Conservation (phyloP, 2,797 vertebrate genomes). For the Cygnus olor region DNA sequence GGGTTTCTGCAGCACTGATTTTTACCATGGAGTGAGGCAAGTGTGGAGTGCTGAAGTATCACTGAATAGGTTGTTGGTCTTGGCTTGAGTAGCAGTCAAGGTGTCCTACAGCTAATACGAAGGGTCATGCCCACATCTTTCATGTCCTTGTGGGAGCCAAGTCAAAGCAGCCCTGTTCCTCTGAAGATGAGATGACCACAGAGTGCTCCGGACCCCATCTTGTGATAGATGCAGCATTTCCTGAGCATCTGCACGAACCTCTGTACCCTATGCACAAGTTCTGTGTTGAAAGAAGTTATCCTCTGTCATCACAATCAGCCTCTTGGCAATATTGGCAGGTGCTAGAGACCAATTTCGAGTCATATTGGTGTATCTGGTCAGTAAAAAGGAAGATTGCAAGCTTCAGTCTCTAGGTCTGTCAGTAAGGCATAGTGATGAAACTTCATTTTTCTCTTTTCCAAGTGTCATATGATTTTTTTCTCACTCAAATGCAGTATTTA, state of each 20-base stretch:
- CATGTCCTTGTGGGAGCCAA: background rate
- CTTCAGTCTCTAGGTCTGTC: background rate
- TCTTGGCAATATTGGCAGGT: background rate
- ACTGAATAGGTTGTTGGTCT: background rate
- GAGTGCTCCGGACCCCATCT: background rate
- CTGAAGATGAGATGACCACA: background rate
- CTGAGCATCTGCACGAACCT: background rate
- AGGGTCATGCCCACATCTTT: background rate
- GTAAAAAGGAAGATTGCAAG: background rate
- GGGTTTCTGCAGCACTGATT: background rate
- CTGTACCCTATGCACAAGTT: rapidly evolving
- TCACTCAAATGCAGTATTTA: rapidly evolving
- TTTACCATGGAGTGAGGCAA: background rate
- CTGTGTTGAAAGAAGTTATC: background rate
- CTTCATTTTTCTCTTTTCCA: background rate
- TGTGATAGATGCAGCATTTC: background rate
- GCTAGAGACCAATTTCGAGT: background rate
- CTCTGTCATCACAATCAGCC: background rate
- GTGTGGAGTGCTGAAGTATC: background rate
- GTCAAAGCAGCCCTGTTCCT: background rate
- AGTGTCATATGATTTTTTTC: background rate
- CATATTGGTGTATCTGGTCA: background rate
- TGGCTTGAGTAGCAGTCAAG: background rate
- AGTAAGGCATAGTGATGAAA: background rate
- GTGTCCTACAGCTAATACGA: background rate